phyloP scores from a whole-genome alignment of 2,113 vertebrate species.

The Xiphophorus hellerii region DNA sequence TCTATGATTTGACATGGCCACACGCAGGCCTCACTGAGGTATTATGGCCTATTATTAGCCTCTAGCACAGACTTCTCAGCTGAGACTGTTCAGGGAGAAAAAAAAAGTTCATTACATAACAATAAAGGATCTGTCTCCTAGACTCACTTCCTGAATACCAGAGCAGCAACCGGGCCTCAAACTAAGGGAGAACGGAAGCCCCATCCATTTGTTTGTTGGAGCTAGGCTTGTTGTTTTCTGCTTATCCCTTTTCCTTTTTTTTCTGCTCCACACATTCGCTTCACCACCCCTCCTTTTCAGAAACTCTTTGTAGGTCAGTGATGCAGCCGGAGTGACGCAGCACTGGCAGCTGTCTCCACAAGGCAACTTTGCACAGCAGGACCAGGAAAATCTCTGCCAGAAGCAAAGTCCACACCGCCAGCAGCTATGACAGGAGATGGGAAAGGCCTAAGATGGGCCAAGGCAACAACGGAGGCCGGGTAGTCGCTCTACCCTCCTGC shows the following conservation, averaged over 20 bases:
- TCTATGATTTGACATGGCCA: conserved; percentile 31
- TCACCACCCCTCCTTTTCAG: conserved; percentile 63
- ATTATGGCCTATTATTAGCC: conserved; percentile 72
- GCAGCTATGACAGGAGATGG: conserved; percentile 44
- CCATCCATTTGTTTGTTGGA: conserved; percentile 56
- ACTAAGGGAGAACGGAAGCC: conserved; percentile 50
- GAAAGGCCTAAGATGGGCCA: conserved; percentile 41
- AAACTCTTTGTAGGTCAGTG: conserved; percentile 71
- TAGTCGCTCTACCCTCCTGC: conserved; percentile 38
- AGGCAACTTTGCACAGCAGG: conserved; percentile 59
- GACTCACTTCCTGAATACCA: conserved; percentile 75
- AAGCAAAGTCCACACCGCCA: conserved; percentile 40
- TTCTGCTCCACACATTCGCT: conserved; percentile 49
- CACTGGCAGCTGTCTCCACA: conserved; percentile 64
- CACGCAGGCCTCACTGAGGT: conserved; percentile 41
- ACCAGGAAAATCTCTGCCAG: conserved; percentile 55
- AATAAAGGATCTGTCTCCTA: conserved; percentile 74
- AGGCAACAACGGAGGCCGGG: conserved; percentile 40
- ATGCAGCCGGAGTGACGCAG: conserved; percentile 76
- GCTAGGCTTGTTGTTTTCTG: conserved; percentile 52
- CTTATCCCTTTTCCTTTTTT: conserved; percentile 49
- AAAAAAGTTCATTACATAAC: conserved; percentile 76
- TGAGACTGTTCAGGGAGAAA: conserved; percentile 61
- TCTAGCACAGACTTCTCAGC: conserved; percentile 66
- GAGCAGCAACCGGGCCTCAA: conserved; percentile 54